Evolutionary conservation across 2,797 vertebrate genomes (phyloP), one percentile per base, ranked within the genome.

Genomic region (Ctenopoma multispine): DNA sequence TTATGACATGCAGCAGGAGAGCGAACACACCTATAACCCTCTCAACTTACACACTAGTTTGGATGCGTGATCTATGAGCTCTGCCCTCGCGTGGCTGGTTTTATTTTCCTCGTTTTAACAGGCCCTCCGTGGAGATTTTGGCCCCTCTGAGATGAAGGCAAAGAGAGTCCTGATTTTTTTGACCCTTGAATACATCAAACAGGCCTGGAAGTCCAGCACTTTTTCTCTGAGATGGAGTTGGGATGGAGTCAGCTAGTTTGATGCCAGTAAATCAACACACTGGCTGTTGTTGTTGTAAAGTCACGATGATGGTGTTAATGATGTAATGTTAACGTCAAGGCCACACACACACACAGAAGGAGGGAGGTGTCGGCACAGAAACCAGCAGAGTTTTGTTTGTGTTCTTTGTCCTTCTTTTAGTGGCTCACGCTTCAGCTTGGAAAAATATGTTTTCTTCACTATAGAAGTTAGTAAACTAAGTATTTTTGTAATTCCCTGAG

Each of bases 1-100:
- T 71, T 56, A 47, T 87, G 79, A 86, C 81, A 70, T 77, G 63
- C 79, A 59, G 81, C 81, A 58, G 64, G 60, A 79, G 62, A 81
- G 66, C n/a, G 43, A 75, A 70, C 64, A 69, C 79, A 72, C 59
- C 79, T 59, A 69, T 43, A 11, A 86, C 71, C 63, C 70, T 81
- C 68, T 86, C 77, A 82, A 40, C 80, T 77, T 63, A 78, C 72
- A 80, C 40, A 43, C 68, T 71, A n/a, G 59, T 78, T 82, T 81
- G 76, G 66, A 58, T 63, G 60, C 12, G 64, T 89, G 89, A 89
- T 93, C 84, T 89, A 92, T 43, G 80, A 87, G 80, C 74, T 81
- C 79, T 90, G 86, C 85, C 82, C 84, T 92, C 88, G 83, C 84
- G 84, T 92, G 90, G 87, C 87, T 79, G 75, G 68, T 89, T 89